Base-by-base conservation (phyloP, 2,113 vertebrate genomes). In the Thamnaconus septentrionalis region DNA sequence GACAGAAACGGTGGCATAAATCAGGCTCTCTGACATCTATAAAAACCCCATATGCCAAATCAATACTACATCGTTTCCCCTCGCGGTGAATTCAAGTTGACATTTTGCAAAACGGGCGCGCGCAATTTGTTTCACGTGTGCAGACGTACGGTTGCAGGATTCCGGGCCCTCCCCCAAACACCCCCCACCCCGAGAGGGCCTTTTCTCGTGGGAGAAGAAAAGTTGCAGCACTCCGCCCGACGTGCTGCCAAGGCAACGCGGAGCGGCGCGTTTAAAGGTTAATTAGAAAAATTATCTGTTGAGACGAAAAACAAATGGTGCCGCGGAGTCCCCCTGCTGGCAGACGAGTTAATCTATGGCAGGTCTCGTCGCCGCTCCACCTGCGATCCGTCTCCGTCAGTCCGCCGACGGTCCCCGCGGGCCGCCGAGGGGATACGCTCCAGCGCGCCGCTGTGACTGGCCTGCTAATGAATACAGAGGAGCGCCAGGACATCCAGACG, bases 251-350 rank as follows among this genome's bases (percentile, higher is more conserved):
- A 81, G 82, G 75, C 80, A 67, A 80, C 85, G 64, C 74, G 64
- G 75, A 85, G 78, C 85, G 64, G 88, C 90, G 87, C 91, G 93
- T 91, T 90, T 86, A 85, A 86, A 94, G 92, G 95, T 96, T 95
- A 97, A 96, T 97, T 95, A 94, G 92, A 96, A 96, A 96, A 95
- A 95, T 94, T 92, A 95, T 97, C 93, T 94, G 92, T 91, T 93
- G 93, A 90, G 90, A 86, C 75, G 18, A 87, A 92, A 79, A 61
- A 90, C 82, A 85, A 69, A 85, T 90, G 89, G 84, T 80, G 66
- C 79, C 70, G 61, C 10, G 8, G 52, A 69, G 82, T 86, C 87
- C 80, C 70, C 80, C 79, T 91, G 89, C 84, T 76, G 82, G 87
- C 80, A 87, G 92, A 93, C 90, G 81, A 78, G 48, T 85, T 94